Evolutionary conservation across 2,888 invertebrate species (phyloP).

Genomic region (Dilophus febrilis): DNA sequence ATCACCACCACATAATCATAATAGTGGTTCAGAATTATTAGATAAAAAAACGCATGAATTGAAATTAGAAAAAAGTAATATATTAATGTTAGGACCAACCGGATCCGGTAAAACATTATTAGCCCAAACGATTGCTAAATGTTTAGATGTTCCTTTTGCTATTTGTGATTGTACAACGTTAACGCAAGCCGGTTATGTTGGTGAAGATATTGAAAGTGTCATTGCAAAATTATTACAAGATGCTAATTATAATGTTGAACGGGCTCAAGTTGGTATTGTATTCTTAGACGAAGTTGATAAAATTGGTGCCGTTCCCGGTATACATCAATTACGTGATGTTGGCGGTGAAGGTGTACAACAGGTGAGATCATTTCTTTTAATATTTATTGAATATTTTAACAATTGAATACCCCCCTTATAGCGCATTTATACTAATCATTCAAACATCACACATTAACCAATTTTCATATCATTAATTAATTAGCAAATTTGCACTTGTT

Average conservation of each 20-base stretch:
- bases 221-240: slow-evolving; percentile 91
- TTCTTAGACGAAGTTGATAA: slow-evolving; percentile 99
- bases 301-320: slow-evolving; percentile 92
- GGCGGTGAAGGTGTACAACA: slow-evolving; percentile 98
- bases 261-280: slow-evolving; percentile 95
- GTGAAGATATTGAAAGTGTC: slow-evolving; percentile 99
- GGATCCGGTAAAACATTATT: slow-evolving; percentile 94
- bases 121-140: slow-evolving; percentile 93
- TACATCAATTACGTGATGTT: slow-evolving; percentile 80
- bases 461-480: too few species aligned
- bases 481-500: too few species aligned
- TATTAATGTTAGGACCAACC: slow-evolving; percentile 88
- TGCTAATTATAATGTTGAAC: slow-evolving; percentile 92
- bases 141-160: slow-evolving; percentile 96
- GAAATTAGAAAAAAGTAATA: slow-evolving; percentile 89
- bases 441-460: too few species aligned
- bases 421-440: too few species aligned
- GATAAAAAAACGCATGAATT: slow-evolving; percentile 69
- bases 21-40: slow-evolving; percentile 57
- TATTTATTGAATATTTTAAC: too few species aligned
- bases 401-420: too few species aligned
- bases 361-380: too few species aligned
- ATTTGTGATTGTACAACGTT: slow-evolving; percentile 96
- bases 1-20: slow-evolving; percentile 14
- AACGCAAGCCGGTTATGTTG: slow-evolving; percentile 94